These are phyloP conservation scores for Meteorus sp. DNA, from an alignment of 1,140 invertebrate species.

Conservation along the genomic window DNA sequence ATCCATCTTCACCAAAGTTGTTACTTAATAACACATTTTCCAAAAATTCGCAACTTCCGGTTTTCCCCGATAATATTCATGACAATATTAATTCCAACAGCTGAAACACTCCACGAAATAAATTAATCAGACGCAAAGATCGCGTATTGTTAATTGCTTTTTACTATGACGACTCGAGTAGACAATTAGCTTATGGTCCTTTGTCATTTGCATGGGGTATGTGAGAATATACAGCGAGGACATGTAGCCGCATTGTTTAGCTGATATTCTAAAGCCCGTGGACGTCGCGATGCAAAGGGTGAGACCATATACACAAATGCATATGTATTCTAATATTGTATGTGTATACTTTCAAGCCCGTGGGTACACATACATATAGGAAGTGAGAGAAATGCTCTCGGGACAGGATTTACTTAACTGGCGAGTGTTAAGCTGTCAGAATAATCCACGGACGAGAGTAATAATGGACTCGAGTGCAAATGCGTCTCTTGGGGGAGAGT, in stretches of 20 bases:
- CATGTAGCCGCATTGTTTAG: neutral
- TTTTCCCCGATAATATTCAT: too few relatives aligned
- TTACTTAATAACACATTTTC: too few relatives aligned
- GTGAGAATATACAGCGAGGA: too few relatives aligned
- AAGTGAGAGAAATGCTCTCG: slow-evolving; percentile 30
- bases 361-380: slow-evolving; percentile 11
- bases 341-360: neutral
- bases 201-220: too few relatives aligned
- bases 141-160: neutral
- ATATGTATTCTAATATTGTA: neutral
- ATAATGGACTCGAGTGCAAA: slow-evolving; percentile 49
- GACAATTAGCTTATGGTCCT: slow-evolving; percentile 6
- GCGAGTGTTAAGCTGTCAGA: slow-evolving; percentile 49
- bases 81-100: too few relatives aligned
- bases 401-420: slow-evolving; percentile 49
- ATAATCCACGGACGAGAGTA: slow-evolving; percentile 45
- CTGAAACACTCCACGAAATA: too few relatives aligned
- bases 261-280: neutral
- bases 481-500: slow-evolving; percentile 35
- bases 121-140: neutral
- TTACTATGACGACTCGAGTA: neutral
- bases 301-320: neutral
- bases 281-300: neutral
- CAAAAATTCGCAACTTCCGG: too few relatives aligned
- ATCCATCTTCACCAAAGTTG: too few relatives aligned